Percentiles rank a stretch among this genome's conserved stretches.
These are phyloP conservation scores for Bradynema listronoti DNA, from an alignment of 1,140 invertebrate genomes.

Conservation along the genomic window DNA sequence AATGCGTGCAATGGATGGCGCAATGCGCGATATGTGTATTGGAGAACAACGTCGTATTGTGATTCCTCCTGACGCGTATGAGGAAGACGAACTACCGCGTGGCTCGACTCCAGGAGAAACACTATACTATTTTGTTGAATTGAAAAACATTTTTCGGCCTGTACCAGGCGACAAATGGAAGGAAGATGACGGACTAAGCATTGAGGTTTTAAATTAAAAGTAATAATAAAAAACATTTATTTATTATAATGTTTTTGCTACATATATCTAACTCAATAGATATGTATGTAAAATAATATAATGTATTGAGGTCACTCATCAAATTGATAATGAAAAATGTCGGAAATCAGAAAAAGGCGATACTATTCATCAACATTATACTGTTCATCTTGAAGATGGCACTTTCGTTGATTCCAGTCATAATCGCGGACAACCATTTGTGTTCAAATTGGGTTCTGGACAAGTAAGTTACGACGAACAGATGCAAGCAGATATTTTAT, in stretches of 20 bases:
- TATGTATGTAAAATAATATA: too few species aligned
- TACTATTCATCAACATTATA: conserved; percentile 53
- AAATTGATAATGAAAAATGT: conserved; percentile 33
- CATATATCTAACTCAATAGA: too few species aligned
- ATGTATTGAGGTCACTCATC: conserved; percentile 30
- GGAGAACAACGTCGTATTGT: conserved; percentile 50
- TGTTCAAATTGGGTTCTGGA: conserved; percentile 61
- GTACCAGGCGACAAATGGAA: conserved; percentile 50
- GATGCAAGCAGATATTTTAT: conserved; percentile 1
- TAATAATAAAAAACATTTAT: neutral
- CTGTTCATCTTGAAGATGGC: conserved; percentile 59
- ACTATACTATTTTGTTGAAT: conserved; percentile 47
- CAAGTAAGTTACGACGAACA: conserved; percentile 54
- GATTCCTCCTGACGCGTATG: conserved; percentile 38
- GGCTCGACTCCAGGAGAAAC: conserved; percentile 15
- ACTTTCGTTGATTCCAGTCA: conserved; percentile 62
- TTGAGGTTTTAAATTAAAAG: conserved; percentile 32
- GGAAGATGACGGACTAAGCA: conserved; percentile 53
- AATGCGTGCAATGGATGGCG: conserved; percentile 52
- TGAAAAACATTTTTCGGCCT: conserved; percentile 54
- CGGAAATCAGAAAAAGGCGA: conserved; percentile 37
- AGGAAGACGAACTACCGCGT: conserved; percentile 44
- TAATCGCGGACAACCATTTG: conserved; percentile 60
- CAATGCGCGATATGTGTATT: conserved; percentile 37
- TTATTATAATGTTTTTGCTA: too few species aligned